Percentiles rank a stretch among this genome's conserved stretches.
Conservation (phyloP, 2,797 vertebrate genomes). For the Cygnus olor region DNA sequence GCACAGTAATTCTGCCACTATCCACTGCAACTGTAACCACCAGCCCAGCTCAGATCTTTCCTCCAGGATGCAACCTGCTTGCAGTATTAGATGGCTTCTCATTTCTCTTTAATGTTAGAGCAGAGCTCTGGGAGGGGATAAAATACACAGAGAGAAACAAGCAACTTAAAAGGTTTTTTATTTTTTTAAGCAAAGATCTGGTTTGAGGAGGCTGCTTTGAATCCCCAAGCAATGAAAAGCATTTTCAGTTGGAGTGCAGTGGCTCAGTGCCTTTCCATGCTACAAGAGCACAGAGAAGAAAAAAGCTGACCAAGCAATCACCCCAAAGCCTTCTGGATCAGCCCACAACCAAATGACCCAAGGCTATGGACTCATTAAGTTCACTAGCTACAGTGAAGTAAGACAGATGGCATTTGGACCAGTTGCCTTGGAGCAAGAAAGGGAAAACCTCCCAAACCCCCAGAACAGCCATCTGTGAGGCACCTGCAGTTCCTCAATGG, state of each 20-base stretch:
- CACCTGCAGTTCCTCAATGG: neutral
- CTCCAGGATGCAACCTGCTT: conserved; percentile 59
- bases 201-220: conserved; percentile 34
- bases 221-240: conserved; percentile 38
- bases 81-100: conserved; percentile 49
- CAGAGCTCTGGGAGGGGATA: conserved; percentile 47
- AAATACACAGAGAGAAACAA: conserved; percentile 54
- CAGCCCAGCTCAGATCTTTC: conserved; percentile 45
- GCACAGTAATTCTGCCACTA: conserved; percentile 48
- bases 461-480: neutral
- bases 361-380: neutral
- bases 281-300: neutral
- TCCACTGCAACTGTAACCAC: conserved; percentile 28
- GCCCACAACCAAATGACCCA: neutral
- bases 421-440: neutral
- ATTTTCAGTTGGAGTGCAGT: neutral
- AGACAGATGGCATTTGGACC: neutral
- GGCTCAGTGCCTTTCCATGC: neutral
- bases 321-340: neutral
- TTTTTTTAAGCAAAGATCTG: conserved; percentile 66
- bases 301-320: neutral
- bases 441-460: neutral
- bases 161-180: conserved; percentile 65
- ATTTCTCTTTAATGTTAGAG: conserved; percentile 62
- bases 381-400: neutral